Conservation (phyloP, 2,113 vertebrate species). For the Pedionomus torquatus region DNA sequence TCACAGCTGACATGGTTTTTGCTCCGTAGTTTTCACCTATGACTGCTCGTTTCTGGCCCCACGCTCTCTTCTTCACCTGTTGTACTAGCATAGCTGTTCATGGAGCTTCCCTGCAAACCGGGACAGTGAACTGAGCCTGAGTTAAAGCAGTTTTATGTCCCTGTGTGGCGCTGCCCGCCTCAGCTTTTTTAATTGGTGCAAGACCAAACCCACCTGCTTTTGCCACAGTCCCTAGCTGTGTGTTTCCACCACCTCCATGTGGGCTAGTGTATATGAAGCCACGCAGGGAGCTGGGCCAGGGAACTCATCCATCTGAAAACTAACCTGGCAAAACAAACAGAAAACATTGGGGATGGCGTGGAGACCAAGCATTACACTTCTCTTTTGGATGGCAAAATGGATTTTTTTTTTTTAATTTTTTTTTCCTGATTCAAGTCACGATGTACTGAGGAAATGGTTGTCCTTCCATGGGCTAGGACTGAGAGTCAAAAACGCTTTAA, state of each 20-base stretch:
- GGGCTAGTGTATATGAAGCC: not conserved
- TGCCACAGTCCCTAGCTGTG: rapidly evolving
- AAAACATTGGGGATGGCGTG: too few species aligned
- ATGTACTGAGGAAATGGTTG: not conserved
- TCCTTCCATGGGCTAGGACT: not conserved
- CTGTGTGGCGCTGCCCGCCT: not conserved
- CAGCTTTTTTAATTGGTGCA: not conserved
- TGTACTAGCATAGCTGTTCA: not conserved
- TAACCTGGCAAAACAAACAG: not conserved
- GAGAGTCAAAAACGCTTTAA: not conserved
- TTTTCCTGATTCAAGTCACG: not conserved
- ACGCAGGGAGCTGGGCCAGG: not conserved
- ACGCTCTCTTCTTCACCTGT: not conserved
- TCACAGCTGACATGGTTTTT: not conserved
- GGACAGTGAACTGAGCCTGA: not conserved
- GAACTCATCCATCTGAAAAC: not conserved
- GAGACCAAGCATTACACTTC: not conserved
- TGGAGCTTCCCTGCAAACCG: not conserved
- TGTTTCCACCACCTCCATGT: not conserved
- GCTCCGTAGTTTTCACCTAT: not conserved
- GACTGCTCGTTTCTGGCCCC: not conserved
- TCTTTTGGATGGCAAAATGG: not conserved
- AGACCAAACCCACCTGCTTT: not conserved
- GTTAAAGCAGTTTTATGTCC: not conserved
- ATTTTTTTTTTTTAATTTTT: not conserved